Conservation (phyloP, 2,888 invertebrate genomes). For the Tenthredo livida region DNA sequence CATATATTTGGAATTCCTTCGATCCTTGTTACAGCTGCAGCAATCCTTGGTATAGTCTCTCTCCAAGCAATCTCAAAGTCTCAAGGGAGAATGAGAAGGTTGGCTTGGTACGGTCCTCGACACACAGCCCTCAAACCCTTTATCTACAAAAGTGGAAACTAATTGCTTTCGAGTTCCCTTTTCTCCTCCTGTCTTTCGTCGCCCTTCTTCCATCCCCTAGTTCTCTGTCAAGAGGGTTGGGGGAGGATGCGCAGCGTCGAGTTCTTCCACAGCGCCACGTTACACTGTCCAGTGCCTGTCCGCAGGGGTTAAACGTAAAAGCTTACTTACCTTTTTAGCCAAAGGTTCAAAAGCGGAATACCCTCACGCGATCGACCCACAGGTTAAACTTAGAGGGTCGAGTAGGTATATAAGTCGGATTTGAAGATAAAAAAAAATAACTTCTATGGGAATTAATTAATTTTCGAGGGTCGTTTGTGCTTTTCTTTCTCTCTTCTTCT, state of each 20-base stretch:
- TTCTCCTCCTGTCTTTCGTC: background rate
- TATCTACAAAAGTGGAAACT: conserved; percentile 48
- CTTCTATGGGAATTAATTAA: background rate
- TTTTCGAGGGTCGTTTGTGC: background rate
- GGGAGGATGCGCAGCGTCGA: background rate
- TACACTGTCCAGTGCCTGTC: conserved; percentile 39
- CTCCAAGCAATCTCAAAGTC: conserved; percentile 31
- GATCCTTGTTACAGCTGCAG: background rate
- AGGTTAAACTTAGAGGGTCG: background rate
- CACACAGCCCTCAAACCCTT: conserved; percentile 40
- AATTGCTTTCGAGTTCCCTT: conserved; percentile 48
- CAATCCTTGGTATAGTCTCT: background rate
- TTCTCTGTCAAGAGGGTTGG: background rate
- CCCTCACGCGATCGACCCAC: conserved; percentile 22
- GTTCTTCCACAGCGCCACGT: background rate
- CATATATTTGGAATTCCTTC: conserved; percentile 1
- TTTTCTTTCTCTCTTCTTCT: background rate
- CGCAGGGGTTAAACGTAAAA: conserved; percentile 32
- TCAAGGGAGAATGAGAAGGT: conserved; percentile 20
- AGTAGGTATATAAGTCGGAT: background rate
- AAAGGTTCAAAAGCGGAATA: background rate
- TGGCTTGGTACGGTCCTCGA: conserved; percentile 29
- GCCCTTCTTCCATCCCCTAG: background rate
- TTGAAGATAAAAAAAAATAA: background rate
- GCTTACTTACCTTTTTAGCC: conserved; percentile 43